A percentile compares a stretch with the other conserved stretches of the same genome.
Conservation (phyloP, 2,797 vertebrate genomes). For the Podarcis siculus region DNA sequence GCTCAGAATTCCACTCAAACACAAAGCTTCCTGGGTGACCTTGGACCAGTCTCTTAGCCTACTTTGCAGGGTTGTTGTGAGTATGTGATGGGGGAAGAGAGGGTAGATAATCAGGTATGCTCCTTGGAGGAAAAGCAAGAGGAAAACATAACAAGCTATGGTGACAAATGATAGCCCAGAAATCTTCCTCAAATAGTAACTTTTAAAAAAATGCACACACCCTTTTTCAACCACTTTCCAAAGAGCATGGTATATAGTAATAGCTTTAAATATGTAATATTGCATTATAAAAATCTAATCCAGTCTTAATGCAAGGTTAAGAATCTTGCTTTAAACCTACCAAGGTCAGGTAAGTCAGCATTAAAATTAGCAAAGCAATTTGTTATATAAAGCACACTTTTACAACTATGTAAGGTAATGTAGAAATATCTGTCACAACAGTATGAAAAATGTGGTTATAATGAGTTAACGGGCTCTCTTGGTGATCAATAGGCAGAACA, state of each 20-base stretch:
- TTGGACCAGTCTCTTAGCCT: background rate
- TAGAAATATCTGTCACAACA: slow-evolving; percentile 42
- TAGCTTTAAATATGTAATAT: slow-evolving; percentile 60
- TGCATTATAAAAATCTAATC: slow-evolving; percentile 50
- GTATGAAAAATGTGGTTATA: slow-evolving; percentile 53
- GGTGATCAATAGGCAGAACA: slow-evolving; percentile 34
- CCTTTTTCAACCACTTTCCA: background rate
- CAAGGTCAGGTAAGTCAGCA: slow-evolving; percentile 61
- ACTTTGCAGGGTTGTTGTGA: background rate
- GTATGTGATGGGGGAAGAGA: slow-evolving; percentile 6
- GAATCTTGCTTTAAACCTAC: slow-evolving; percentile 59
- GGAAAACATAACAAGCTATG: background rate
- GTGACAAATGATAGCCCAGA: background rate
- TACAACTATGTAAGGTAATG: slow-evolving; percentile 33
- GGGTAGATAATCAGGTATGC: background rate
- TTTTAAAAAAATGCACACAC: background rate
- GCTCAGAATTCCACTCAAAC: background rate
- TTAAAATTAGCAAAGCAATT: slow-evolving; percentile 56
- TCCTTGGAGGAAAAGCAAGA: background rate
- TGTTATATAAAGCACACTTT: slow-evolving; percentile 59
- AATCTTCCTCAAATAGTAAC: slow-evolving; percentile 18
- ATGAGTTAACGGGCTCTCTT: slow-evolving; percentile 41
- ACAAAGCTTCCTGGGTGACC: background rate
- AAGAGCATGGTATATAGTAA: slow-evolving; percentile 57
- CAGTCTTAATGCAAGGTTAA: slow-evolving; percentile 65